Evolutionary conservation across 2,888 invertebrate species (phyloP), one percentile per base, ranked within the genome.

Genomic region (Scotopteryx bipunctaria): DNA sequence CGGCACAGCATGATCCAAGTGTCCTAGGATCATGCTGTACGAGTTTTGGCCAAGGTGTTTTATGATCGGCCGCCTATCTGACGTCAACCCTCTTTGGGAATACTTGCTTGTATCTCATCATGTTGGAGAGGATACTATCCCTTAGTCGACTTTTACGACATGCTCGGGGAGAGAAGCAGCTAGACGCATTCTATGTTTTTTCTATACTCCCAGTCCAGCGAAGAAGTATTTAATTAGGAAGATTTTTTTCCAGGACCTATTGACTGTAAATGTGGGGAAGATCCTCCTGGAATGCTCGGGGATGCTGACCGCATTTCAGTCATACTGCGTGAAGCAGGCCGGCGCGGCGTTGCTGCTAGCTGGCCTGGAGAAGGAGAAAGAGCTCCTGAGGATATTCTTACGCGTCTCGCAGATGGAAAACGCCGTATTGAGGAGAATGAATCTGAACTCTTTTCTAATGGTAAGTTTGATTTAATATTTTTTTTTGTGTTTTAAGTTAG

Each of bases 391-490:
- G 80, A 97, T 98, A 85, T 99, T 98, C 86, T 92, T 99, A 52
- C 94, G 97, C 79, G 98, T 98, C 51, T 98, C 98, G 25, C 98
- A 98, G 91, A 97, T 98, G 96, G 98, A 98, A 83, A 98, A 98
- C 81, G 94, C 96, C 13, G 95, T 97, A 58, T 89, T 98, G 64
- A 92, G 98, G 66, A 92, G 98, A 67, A 98, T 98, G 98, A 98
- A 98, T 82, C 92, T 99, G 37, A 97, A 98, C 86, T 98, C 98
- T n/a, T 99, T 98, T 86, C 93, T 98, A 47, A 98, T 98, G 98
- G 98, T 97, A 81, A 83, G 86, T 23, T 13, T 0, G n/a, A 8
- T 8, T 6, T 23, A 6, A n/a, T n/a, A n/a, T n/a, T n/a, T n/a
- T n/a, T n/a, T n/a, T n/a, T n/a, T n/a, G n/a, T n/a, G n/a, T n/a